Evolutionary conservation across 2,888 invertebrate species (phyloP).

Genomic region (Mimachlamys varia): DNA sequence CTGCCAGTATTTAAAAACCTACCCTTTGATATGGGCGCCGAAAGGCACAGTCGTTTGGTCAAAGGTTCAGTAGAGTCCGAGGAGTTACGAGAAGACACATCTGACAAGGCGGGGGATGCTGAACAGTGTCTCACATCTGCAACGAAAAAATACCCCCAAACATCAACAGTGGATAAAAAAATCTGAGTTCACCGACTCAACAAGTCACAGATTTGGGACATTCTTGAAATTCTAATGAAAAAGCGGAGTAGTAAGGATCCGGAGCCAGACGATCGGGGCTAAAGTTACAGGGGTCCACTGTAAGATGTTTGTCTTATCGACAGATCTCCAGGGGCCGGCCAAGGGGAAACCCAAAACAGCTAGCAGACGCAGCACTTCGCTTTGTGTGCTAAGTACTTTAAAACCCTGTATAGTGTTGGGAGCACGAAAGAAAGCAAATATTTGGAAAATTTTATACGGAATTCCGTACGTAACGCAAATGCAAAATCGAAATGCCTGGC

Average conservation of each 20-base stretch:
- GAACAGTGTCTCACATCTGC: slow-evolving; percentile 44
- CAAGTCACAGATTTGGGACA: slow-evolving; percentile 29
- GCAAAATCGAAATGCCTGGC: not conserved
- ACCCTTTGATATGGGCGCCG: slow-evolving; percentile 26
- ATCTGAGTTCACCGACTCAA: not conserved
- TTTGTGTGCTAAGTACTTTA: not conserved
- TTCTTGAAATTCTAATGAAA: slow-evolving; percentile 36
- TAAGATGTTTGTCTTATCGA: slow-evolving; percentile 32
- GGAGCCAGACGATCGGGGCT: slow-evolving; percentile 1
- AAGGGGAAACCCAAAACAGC: not conserved
- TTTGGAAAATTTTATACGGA: not conserved
- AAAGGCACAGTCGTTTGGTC: slow-evolving; percentile 43
- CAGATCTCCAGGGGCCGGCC: not conserved
- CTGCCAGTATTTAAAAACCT: not conserved
- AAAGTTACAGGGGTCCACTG: slow-evolving; percentile 37
- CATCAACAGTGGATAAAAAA: slow-evolving; percentile 1
- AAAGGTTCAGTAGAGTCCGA: slow-evolving; percentile 44
- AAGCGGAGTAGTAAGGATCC: slow-evolving; percentile 26
- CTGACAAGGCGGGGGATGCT: slow-evolving; percentile 46
- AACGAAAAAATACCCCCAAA: slow-evolving; percentile 17
- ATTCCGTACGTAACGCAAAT: not conserved
- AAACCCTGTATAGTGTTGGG: not conserved
- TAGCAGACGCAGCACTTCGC: not conserved
- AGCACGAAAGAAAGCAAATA: not conserved
- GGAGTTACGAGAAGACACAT: slow-evolving; percentile 42